Evolutionary conservation across 2,888 invertebrate genomes (phyloP).

Genomic region (Drymonia ruficornis): DNA sequence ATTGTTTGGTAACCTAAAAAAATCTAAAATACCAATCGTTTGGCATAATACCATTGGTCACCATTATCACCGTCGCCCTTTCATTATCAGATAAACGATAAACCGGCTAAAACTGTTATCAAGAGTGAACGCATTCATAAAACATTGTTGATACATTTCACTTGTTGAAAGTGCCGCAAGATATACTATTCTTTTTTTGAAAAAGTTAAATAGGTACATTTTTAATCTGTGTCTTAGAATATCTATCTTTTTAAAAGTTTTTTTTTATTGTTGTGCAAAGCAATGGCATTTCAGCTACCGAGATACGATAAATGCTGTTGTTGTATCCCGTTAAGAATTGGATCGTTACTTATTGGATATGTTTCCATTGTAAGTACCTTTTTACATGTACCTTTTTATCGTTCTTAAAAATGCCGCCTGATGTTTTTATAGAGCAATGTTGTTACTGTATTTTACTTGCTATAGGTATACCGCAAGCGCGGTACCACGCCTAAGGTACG

Average conservation of each 20-base stretch:
- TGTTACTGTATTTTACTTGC: too few relatives aligned
- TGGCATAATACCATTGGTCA: too few relatives aligned
- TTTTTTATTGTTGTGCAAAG: constrained; percentile 4
- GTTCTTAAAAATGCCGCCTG: constrained; percentile 1
- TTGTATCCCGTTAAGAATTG: constrained; percentile 63
- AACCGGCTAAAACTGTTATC: constrained; percentile 23
- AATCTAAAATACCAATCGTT: constrained; percentile 22
- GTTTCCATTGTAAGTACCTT: constrained; percentile 69
- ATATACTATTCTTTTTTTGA: not conserved
- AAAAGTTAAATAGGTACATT: not conserved
- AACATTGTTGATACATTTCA: constrained; percentile 11
- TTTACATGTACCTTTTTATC: too few relatives aligned
- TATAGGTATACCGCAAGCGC: too few relatives aligned
- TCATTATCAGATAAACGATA: constrained; percentile 46
- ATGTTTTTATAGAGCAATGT: not conserved
- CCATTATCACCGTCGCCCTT: constrained; percentile 34
- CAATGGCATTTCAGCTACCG: constrained; percentile 52
- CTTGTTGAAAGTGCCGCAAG: not conserved
- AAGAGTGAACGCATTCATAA: constrained; percentile 16
- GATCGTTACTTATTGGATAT: constrained; percentile 70
- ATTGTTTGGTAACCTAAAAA: constrained; percentile 7
- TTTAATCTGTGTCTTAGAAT: not conserved
- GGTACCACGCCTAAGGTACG: too few relatives aligned
- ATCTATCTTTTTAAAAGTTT: not conserved
- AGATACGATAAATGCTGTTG: constrained; percentile 62